These are phyloP conservation scores for Tetranychus urticae DNA, from an alignment of 1,140 invertebrate species.

Conservation along the genomic window DNA sequence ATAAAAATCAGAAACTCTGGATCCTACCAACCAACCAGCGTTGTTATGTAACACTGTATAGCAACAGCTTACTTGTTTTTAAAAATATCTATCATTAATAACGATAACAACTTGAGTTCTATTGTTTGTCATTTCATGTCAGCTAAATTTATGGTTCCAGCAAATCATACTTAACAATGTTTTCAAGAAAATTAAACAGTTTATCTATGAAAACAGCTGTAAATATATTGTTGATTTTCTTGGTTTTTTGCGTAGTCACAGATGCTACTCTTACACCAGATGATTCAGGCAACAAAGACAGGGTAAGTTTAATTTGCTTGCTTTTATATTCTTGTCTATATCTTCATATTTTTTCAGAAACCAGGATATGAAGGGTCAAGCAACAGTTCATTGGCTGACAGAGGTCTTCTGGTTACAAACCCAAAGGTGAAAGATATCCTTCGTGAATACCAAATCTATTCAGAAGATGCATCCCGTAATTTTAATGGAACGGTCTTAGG, in stretches of 20 bases:
- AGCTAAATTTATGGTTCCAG: not conserved
- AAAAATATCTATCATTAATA: not conserved
- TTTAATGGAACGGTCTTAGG: slow-evolving; percentile 39
- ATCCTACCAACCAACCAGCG: not conserved
- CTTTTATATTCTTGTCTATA: not conserved
- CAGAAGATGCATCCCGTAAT: slow-evolving; percentile 12
- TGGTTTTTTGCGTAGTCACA: not conserved
- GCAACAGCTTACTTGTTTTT: not conserved
- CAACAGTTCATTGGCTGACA: not conserved
- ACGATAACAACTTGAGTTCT: not conserved
- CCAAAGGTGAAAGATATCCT: slow-evolving; percentile 43
- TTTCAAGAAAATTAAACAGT: not conserved
- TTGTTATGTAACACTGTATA: not conserved
- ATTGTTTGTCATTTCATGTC: not conserved
- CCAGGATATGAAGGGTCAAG: not conserved
- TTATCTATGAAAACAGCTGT: not conserved
- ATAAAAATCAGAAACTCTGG: not conserved
- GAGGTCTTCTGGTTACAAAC: slow-evolving; percentile 31
- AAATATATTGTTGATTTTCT: not conserved
- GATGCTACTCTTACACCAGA: not conserved
- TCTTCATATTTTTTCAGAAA: not conserved
- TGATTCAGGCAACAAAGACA: not conserved
- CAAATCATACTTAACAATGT: not conserved
- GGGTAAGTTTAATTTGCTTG: not conserved
- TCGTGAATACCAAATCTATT: slow-evolving; percentile 41